These are phyloP conservation scores for Chaetodon trifascialis DNA, from an alignment of 2,113 vertebrate genomes.

Conservation along the genomic window DNA sequence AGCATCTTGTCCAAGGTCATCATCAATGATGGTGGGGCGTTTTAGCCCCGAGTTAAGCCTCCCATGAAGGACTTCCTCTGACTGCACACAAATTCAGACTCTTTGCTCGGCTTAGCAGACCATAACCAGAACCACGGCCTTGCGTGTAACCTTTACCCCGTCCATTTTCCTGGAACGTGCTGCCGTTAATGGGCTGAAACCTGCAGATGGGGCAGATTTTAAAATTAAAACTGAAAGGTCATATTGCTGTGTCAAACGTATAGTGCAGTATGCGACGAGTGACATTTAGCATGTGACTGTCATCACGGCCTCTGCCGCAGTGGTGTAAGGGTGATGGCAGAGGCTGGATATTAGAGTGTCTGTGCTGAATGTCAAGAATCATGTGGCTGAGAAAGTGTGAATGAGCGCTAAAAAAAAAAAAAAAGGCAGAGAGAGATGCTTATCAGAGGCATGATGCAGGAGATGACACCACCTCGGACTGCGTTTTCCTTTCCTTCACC, in stretches of 20 bases:
- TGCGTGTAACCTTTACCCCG: slow-evolving; percentile 1
- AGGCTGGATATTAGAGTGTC: background rate
- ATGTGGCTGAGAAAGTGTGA: slow-evolving; percentile 15
- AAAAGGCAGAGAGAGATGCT: background rate
- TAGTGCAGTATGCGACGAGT: background rate
- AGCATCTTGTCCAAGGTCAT: background rate
- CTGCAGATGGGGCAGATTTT: slow-evolving; percentile 1
- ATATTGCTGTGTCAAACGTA: background rate
- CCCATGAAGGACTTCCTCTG: slow-evolving; percentile 7
- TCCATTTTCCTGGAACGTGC: background rate
- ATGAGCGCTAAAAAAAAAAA: background rate
- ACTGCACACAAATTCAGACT: slow-evolving; percentile 7
- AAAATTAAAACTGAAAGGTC: background rate
- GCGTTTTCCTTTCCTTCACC: background rate
- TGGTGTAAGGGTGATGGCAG: slow-evolving; percentile 1
- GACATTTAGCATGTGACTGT: slow-evolving; percentile 7
- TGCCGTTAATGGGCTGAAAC: slow-evolving; percentile 8
- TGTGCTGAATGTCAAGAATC: slow-evolving; percentile 24
- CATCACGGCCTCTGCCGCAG: slow-evolving; percentile 6
- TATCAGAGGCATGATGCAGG: background rate
- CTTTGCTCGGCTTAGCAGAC: slow-evolving; percentile 7
- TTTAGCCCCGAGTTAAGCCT: slow-evolving; percentile 8
- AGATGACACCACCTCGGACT: background rate
- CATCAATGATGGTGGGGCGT: background rate
- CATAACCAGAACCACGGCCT: slow-evolving; percentile 25